A percentile compares a stretch with the other conserved stretches of the same genome.
phyloP scores from a whole-genome alignment of 2,797 vertebrate genomes.

The Chrosomus eos region DNA sequence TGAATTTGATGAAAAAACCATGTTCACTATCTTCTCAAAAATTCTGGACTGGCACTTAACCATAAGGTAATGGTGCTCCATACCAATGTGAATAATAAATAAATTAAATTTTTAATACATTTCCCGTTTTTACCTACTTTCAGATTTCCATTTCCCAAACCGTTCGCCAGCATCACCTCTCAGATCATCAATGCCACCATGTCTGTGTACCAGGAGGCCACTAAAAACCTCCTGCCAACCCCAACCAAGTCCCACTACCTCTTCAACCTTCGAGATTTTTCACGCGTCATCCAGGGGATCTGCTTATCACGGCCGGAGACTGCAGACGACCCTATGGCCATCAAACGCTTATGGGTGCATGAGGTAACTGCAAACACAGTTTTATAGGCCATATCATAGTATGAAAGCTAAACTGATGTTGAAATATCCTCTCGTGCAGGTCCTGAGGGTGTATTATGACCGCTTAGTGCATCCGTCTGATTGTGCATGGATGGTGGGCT shows the following conservation, averaged over 20 bases:
- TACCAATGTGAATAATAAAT: neutral
- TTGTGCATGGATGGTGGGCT: slow-evolving; percentile 83
- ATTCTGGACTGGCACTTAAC: slow-evolving; percentile 89
- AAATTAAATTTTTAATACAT: neutral
- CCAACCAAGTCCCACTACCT: slow-evolving; percentile 93
- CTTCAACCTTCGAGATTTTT: slow-evolving; percentile 92
- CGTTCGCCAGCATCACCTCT: slow-evolving; percentile 80
- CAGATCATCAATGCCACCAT: slow-evolving; percentile 84
- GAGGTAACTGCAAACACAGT: slow-evolving; percentile 78
- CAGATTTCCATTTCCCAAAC: slow-evolving; percentile 84
- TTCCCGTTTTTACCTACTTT: slow-evolving; percentile 32
- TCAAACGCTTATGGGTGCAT: slow-evolving; percentile 92
- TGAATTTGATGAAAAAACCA: slow-evolving; percentile 89
- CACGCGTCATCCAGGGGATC: slow-evolving; percentile 90
- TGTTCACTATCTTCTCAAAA: slow-evolving; percentile 91
- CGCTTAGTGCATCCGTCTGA: slow-evolving; percentile 86
- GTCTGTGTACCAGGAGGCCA: slow-evolving; percentile 86
- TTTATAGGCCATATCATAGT: neutral
- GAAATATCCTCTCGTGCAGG: slow-evolving; percentile 68
- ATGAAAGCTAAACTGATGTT: neutral
- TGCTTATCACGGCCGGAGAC: slow-evolving; percentile 88
- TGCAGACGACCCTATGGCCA: slow-evolving; percentile 74
- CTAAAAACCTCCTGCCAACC: slow-evolving; percentile 88
- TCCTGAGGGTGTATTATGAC: slow-evolving; percentile 91
- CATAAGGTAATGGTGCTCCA: slow-evolving; percentile 74